phyloP scores from a whole-genome alignment of 2,797 vertebrate species.

The Paratrypauchen microcephalus region DNA sequence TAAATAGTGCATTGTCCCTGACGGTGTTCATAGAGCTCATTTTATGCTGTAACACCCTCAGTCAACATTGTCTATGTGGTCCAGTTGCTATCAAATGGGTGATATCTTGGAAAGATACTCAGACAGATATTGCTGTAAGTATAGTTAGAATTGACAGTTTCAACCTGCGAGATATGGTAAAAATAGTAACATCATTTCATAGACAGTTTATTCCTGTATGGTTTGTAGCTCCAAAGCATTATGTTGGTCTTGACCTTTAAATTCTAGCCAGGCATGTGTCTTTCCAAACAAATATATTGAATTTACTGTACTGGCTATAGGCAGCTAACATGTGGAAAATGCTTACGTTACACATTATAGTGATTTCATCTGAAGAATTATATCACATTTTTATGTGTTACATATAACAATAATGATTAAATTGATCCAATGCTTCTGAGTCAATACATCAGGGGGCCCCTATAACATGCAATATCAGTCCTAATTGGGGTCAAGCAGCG shows the following conservation, averaged over 20 bases:
- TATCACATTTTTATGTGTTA: background rate
- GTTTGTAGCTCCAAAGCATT: background rate
- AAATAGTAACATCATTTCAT: background rate
- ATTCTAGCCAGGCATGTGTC: background rate
- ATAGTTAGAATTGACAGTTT: constrained; percentile 25
- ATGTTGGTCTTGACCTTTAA: background rate
- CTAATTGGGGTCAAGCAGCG: no score
- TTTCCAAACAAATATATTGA: background rate
- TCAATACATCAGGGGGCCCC: background rate
- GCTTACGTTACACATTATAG: no score
- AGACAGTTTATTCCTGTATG: background rate
- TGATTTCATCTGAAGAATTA: background rate
- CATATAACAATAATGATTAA: background rate
- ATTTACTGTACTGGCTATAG: background rate
- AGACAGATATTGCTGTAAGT: constrained; percentile 33
- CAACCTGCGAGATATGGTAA: background rate
- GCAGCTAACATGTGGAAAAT: background rate
- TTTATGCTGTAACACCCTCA: constrained; percentile 60
- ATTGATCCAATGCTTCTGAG: background rate
- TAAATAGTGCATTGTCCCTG: constrained; percentile 54
- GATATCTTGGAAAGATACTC: constrained; percentile 47
- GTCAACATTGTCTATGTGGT: constrained; percentile 55
- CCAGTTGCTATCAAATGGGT: constrained; percentile 57
- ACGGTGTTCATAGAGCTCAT: constrained; percentile 51
- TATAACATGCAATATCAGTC: background rate